Evolutionary conservation across 2,797 vertebrate genomes (phyloP), one percentile per base, ranked within the genome.

Genomic region (Gallinago nigripennis): DNA sequence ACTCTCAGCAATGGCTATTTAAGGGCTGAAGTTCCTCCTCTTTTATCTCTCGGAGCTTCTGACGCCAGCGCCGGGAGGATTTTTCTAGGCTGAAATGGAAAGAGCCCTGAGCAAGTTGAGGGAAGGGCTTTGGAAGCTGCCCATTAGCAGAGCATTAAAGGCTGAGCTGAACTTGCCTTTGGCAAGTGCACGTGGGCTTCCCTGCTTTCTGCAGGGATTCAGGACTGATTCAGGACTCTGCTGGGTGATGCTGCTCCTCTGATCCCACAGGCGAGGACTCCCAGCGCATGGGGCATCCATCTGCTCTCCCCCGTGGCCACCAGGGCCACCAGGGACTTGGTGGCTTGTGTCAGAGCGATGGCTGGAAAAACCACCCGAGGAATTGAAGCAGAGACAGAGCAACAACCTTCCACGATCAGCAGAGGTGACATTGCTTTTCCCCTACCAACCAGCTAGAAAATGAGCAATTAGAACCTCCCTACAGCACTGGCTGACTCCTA

Each of bases 141-240:
- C 24, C 37, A 14, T 39, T n/a, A 66, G n/a, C 53, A 53, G 39
- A 70, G 68, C 58, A 54, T 41, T 83, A 80, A 77, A 87, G 61
- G 33, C 64, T 61, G 92, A 77, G 87, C 45, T 31, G 58, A 71
- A 17, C 69, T 84, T 89, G 91, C 91, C 81, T 19, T 20, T 28
- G 73, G 82, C 85, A 37, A 45, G 53, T 24, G 60, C 75, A 8
- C 2, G 0, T 11, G 16, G 46, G 14, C 43, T 66, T 61, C 90
- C 46, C 77, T 5, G 57, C 23, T 16, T 70, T 53, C 45, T 54
- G 45, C 68, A 68, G 53, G 39, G 37, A 37, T 37, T 37, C 37
- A 37, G 37, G 37, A 37, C 11, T 37, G 15, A 5, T 41, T 12
- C 28, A 46, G 50, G 81, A 23, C 9, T 69, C 43, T 39, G 6